A percentile compares a stretch with the other conserved stretches of the same genome.
Conservation (phyloP, 2,797 vertebrate species). For the Trachops cirrhosus region DNA sequence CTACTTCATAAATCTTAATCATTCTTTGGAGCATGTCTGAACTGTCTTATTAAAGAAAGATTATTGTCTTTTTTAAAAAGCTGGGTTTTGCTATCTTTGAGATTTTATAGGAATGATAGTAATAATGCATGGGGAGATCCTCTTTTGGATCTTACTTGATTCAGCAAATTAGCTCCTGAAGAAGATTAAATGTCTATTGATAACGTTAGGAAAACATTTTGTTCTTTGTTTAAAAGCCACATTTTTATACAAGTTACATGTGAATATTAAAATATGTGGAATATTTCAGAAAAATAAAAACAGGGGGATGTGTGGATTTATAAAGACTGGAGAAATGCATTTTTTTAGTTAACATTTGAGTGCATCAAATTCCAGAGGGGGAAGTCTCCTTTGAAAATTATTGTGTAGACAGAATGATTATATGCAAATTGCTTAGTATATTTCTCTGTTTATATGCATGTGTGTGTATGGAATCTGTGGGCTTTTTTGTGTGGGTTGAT, state of each 20-base stretch:
- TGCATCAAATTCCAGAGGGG: conserved; percentile 2
- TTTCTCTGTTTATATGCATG: conserved; percentile 55
- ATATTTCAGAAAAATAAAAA: conserved; percentile 50
- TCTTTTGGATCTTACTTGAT: not conserved
- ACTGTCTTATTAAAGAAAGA: not conserved
- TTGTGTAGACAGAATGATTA: conserved; percentile 30
- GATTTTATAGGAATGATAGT: not conserved
- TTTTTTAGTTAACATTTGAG: conserved; percentile 38
- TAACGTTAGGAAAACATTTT: conserved; percentile 11
- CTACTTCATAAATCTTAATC: not conserved
- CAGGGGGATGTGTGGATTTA: not conserved
- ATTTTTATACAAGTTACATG: conserved; percentile 25
- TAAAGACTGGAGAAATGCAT: not conserved
- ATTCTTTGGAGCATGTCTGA: not conserved
- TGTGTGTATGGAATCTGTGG: conserved; percentile 57
- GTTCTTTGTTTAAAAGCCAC: not conserved
- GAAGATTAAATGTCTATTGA: not conserved
- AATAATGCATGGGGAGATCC: not conserved
- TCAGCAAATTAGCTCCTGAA: not conserved
- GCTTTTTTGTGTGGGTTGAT: conserved; percentile 58
- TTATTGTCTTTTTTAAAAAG: not conserved
- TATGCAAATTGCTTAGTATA: conserved; percentile 50
- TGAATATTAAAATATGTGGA: conserved; percentile 15
- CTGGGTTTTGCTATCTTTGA: not conserved
- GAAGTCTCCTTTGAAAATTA: conserved; percentile 48